phyloP scores from a whole-genome alignment of 2,113 vertebrate genomes.

The Platichthys stellatus region DNA sequence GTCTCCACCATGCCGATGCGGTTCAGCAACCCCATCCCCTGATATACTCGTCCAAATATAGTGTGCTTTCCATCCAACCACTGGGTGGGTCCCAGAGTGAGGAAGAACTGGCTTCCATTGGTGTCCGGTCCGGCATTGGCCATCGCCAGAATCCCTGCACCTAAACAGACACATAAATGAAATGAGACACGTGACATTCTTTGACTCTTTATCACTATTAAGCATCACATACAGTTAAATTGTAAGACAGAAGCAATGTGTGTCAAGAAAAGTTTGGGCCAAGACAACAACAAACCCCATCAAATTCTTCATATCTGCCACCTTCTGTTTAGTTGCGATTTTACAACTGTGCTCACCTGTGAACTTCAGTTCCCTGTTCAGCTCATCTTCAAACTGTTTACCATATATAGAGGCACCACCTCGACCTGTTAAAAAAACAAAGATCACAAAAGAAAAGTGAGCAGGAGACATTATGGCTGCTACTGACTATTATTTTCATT shows the following conservation, averaged over 20 bases:
- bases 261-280: neutral
- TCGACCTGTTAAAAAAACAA: slow-evolving; percentile 82
- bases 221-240: neutral
- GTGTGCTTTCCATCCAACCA: slow-evolving; percentile 96
- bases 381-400: slow-evolving; percentile 95
- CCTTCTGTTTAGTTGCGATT: neutral
- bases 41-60: slow-evolving; percentile 92
- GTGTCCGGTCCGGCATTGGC: slow-evolving; percentile 95
- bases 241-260: neutral
- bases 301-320: neutral
- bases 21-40: slow-evolving; percentile 91
- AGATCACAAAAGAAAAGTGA: neutral
- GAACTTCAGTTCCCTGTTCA: slow-evolving; percentile 93
- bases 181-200: neutral
- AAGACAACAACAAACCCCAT: neutral
- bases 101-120: slow-evolving; percentile 97
- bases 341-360: slow-evolving; percentile 82
- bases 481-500: no score
- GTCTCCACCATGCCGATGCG: slow-evolving; percentile 96
- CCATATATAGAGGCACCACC: slow-evolving; percentile 96
- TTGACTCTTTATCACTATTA: neutral
- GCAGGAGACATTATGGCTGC: neutral
- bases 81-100: slow-evolving; percentile 90
- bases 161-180: slow-evolving; percentile 66
- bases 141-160: slow-evolving; percentile 96